Percentiles rank a stretch among this genome's conserved stretches.
Conservation (phyloP, 2,113 vertebrate genomes). For the Anhinga rufa region DNA sequence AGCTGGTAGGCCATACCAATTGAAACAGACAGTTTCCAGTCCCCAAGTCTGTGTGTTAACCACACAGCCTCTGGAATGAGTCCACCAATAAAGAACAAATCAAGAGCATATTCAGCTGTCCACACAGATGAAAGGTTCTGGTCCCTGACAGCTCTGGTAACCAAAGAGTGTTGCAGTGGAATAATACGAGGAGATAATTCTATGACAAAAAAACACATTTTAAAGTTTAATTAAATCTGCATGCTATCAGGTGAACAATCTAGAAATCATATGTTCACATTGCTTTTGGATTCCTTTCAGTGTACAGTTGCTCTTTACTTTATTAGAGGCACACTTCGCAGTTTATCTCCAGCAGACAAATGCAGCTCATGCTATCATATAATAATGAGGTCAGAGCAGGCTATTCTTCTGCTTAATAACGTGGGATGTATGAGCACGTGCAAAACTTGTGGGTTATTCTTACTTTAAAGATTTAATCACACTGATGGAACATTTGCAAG, state of each 20-base stretch:
- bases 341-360: not conserved
- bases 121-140: conserved; percentile 88
- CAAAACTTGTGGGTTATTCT: not conserved
- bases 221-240: not conserved
- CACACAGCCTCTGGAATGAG: conserved; percentile 90
- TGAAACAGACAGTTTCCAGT: conserved; percentile 90
- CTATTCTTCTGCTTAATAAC: not conserved
- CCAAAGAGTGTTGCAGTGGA: conserved; percentile 74
- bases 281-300: not conserved
- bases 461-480: not conserved
- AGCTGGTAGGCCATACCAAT: conserved; percentile 80
- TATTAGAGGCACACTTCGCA: not conserved
- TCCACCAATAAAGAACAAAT: conserved; percentile 86
- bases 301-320: not conserved
- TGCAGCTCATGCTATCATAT: not conserved
- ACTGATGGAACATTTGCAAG: not conserved
- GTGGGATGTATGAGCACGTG: not conserved
- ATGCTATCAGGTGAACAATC: not conserved
- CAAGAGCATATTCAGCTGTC: conserved; percentile 89
- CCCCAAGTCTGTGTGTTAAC: conserved; percentile 85
- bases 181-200: conserved; percentile 71
- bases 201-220: conserved; percentile 34
- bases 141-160: conserved; percentile 73
- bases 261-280: not conserved
- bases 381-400: accelerated